Percentiles rank a stretch among this genome's conserved stretches.
phyloP scores from a whole-genome alignment of 2,888 invertebrate species.

The Oasisia sp. region DNA sequence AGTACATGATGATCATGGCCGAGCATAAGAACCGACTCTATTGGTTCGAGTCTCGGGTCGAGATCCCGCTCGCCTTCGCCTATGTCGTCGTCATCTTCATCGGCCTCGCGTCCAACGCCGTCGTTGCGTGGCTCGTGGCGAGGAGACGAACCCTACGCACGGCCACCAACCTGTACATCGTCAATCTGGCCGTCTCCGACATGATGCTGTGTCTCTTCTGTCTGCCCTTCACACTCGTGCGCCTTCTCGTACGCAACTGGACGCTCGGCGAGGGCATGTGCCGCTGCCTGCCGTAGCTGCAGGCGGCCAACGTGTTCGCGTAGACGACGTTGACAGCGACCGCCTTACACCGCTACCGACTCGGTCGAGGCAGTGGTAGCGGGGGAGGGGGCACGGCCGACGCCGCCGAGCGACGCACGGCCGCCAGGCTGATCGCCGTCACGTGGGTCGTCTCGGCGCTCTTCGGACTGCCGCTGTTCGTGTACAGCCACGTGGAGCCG shows the following conservation, averaged over 20 bases:
- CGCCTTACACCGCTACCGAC: conserved; percentile 53
- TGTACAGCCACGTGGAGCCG: conserved; percentile 54
- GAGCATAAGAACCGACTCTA: background rate
- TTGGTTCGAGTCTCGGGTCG: conserved; percentile 24
- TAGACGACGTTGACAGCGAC: conserved; percentile 59
- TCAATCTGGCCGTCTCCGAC: conserved; percentile 55
- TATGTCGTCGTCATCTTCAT: conserved; percentile 36
- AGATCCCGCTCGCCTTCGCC: conserved; percentile 30
- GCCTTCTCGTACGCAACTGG: conserved; percentile 57
- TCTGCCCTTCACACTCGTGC: conserved; percentile 57
- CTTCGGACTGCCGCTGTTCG: conserved; percentile 52
- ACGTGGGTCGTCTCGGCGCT: conserved; percentile 53
- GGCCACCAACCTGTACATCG: conserved; percentile 51
- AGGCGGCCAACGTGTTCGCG: conserved; percentile 56
- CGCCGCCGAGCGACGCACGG: background rate
- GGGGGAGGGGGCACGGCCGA: background rate
- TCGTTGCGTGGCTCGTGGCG: conserved; percentile 51
- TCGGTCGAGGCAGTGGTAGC: conserved; percentile 18
- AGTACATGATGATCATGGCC: background rate
- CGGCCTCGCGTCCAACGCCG: conserved; percentile 48
- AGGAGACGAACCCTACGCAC: conserved; percentile 43
- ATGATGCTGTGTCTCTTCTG: conserved; percentile 54
- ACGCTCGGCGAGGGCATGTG: conserved; percentile 53
- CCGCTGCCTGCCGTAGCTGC: conserved; percentile 51
- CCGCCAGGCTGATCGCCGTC: conserved; percentile 39